phyloP scores from a whole-genome alignment of 1,140 invertebrate species.

The Melitaea cinxia region DNA sequence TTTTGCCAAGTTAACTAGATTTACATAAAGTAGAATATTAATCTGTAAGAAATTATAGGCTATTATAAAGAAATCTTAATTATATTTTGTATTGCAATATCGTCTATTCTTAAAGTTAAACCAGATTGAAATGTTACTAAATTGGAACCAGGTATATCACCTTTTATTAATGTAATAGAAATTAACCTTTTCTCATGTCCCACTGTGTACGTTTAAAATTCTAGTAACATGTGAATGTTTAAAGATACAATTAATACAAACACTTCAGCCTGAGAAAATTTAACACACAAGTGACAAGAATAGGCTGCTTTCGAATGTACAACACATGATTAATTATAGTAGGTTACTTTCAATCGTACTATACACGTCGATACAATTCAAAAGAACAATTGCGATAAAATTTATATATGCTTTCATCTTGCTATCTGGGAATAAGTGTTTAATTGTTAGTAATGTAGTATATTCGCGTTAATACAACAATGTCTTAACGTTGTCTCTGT shows the following conservation, averaged over 20 bases:
- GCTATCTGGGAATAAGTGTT: not conserved
- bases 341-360: not conserved
- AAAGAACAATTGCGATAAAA: not conserved
- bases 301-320: conserved; percentile 61
- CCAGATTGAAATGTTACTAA: no score
- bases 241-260: not conserved
- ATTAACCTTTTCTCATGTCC: not conserved
- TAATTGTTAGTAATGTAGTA: not conserved
- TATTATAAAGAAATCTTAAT: no score
- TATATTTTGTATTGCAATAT: no score
- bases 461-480: no score
- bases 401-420: not conserved
- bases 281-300: not conserved
- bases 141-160: no score
- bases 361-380: not conserved
- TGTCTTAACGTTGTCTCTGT: no score
- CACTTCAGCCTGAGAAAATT: conserved; percentile 7
- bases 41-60: no score
- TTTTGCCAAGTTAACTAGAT: no score
- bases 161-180: conserved; percentile 20
- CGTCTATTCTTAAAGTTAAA: no score
- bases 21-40: no score
- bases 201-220: not conserved
- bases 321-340: conserved; percentile 49
- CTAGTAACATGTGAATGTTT: not conserved